Evolutionary conservation across 2,888 invertebrate species (phyloP).

Genomic region (Andrena bucephala): DNA sequence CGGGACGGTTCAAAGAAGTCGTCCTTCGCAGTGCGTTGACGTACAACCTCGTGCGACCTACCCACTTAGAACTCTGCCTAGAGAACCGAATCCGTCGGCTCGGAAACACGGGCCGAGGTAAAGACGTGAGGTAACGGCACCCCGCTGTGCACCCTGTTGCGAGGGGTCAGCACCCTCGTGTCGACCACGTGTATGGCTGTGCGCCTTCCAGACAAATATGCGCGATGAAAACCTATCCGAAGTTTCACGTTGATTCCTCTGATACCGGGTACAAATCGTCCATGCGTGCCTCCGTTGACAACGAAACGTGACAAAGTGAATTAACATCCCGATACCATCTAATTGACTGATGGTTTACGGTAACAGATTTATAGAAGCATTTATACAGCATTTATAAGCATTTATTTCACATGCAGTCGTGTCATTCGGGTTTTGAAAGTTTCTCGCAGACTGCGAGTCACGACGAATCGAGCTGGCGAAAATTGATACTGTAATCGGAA

Average conservation of each 20-base stretch:
- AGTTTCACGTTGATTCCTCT: neutral
- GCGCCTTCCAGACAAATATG: conserved; percentile 28
- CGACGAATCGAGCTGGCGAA: no score
- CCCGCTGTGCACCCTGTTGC: conserved; percentile 70
- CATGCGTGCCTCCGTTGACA: conserved; percentile 23
- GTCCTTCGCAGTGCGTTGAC: conserved; percentile 63
- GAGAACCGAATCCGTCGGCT: conserved; percentile 46
- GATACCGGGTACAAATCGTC: conserved; percentile 9
- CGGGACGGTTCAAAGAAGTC: conserved; percentile 70
- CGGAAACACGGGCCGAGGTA: conserved; percentile 38
- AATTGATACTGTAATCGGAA: no score
- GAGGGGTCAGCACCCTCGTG: conserved; percentile 71
- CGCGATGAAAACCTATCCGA: conserved; percentile 41
- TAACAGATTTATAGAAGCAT: neutral
- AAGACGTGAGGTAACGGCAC: conserved; percentile 52
- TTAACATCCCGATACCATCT: neutral
- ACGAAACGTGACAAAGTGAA: conserved; percentile 6
- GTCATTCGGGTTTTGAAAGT: no score
- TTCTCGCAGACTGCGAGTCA: no score
- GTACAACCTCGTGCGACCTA: conserved; percentile 60
- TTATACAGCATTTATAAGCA: no score
- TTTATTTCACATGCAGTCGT: no score
- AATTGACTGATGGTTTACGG: neutral
- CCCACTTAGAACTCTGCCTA: conserved; percentile 60
- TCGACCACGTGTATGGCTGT: conserved; percentile 49